These are phyloP conservation scores for Argya squamiceps DNA, from an alignment of 2,797 vertebrate genomes.

Conservation along the genomic window DNA sequence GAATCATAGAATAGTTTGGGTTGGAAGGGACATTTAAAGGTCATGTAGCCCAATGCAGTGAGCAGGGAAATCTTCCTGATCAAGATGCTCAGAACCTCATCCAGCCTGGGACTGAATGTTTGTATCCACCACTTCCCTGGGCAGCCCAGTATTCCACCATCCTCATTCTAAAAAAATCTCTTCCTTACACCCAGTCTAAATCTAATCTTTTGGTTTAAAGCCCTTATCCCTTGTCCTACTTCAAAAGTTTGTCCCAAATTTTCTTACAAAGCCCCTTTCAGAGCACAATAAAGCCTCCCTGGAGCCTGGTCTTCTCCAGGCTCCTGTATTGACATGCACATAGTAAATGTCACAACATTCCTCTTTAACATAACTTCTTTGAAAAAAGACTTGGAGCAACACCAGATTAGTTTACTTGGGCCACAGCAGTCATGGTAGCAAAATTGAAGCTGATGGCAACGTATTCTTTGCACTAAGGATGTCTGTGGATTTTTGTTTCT, in stretches of 20 bases:
- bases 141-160: not conserved
- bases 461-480: not conserved
- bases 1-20: not conserved
- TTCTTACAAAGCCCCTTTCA: not conserved
- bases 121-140: not conserved
- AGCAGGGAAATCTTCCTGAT: not conserved
- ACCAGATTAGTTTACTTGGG: not conserved
- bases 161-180: not conserved
- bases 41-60: not conserved
- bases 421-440: not conserved
- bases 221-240: not conserved
- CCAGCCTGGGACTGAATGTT: not conserved
- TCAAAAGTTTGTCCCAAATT: not conserved
- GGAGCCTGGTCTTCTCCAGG: not conserved
- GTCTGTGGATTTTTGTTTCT: not conserved
- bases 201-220: not conserved
- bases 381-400: not conserved
- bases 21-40: not conserved
- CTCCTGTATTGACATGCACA: not conserved
- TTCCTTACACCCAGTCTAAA: not conserved
- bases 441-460: slow-evolving; percentile 1
- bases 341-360: not conserved
- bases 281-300: not conserved
- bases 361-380: not conserved
- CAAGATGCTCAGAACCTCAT: not conserved